A percentile compares a stretch with the other conserved stretches of the same genome.
phyloP scores from a whole-genome alignment of 2,113 vertebrate genomes.

The Chunga burmeisteri region DNA sequence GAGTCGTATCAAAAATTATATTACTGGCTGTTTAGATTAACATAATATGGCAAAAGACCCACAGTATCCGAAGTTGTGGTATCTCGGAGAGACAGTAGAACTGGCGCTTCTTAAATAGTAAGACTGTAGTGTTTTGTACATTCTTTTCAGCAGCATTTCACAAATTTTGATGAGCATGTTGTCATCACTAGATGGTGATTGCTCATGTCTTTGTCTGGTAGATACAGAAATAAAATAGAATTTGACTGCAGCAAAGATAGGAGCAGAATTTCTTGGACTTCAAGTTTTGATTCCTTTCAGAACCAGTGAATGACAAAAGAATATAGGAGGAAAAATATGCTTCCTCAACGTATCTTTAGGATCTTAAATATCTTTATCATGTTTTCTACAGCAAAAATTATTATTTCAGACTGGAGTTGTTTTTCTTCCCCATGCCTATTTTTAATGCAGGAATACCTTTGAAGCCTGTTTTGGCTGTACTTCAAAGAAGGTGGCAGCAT shows the following conservation, averaged over 20 bases:
- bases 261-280: background rate
- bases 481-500: background rate
- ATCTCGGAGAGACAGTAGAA: background rate
- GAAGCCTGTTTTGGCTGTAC: background rate
- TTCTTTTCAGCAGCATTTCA: background rate
- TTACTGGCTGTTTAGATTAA: background rate
- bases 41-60: background rate
- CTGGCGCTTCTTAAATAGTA: background rate
- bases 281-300: background rate
- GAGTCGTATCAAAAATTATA: background rate
- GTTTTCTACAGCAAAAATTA: background rate
- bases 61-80: too few relatives aligned
- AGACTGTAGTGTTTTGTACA: background rate
- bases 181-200: background rate
- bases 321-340: background rate
- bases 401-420: background rate
- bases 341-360: background rate
- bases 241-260: background rate
- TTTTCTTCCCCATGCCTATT: background rate
- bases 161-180: background rate
- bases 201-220: background rate
- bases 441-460: background rate
- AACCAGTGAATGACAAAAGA: background rate
- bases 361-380: background rate
- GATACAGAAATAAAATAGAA: background rate